Conservation (phyloP, 2,888 invertebrate species). For the Mythimna impura region DNA sequence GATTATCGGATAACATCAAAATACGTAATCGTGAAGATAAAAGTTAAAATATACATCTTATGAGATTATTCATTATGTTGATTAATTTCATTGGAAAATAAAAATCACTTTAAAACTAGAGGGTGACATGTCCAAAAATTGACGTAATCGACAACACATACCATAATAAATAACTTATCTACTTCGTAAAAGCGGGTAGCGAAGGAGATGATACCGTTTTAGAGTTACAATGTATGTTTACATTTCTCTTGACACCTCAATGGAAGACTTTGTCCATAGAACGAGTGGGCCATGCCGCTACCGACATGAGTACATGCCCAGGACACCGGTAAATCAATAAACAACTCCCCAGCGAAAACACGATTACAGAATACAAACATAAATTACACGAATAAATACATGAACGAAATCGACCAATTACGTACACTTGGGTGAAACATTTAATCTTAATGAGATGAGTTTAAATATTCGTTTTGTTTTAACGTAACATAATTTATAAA, state of each 20-base stretch:
- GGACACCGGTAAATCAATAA: conserved; percentile 17
- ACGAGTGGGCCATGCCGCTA: conserved; percentile 25
- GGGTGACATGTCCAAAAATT: conserved; percentile 54
- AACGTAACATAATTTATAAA: conserved; percentile 49
- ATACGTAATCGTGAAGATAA: conserved; percentile 31
- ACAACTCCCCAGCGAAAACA: conserved; percentile 24
- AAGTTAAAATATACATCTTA: conserved; percentile 62
- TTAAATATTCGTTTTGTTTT: conserved; percentile 47
- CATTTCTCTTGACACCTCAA: conserved; percentile 73
- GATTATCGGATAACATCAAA: conserved; percentile 46
- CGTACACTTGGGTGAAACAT: conserved; percentile 59
- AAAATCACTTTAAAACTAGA: conserved; percentile 56
- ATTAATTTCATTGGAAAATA: conserved; percentile 50
- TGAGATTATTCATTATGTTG: conserved; percentile 58
- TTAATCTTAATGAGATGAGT: conserved; percentile 66
- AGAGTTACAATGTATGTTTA: conserved; percentile 45
- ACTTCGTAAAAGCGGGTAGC: conserved; percentile 65
- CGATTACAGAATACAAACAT: conserved; percentile 52
- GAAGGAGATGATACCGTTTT: conserved; percentile 34
- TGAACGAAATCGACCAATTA: conserved; percentile 51
- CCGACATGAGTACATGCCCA: conserved; percentile 16
- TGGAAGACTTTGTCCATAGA: conserved; percentile 80
- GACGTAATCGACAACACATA: conserved; percentile 57
- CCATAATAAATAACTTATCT: conserved; percentile 79
- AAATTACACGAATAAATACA: conserved; percentile 57